Evolutionary conservation across 2,888 invertebrate genomes (phyloP), one percentile per base, ranked within the genome.

Genomic region (Brachycybe producta): DNA sequence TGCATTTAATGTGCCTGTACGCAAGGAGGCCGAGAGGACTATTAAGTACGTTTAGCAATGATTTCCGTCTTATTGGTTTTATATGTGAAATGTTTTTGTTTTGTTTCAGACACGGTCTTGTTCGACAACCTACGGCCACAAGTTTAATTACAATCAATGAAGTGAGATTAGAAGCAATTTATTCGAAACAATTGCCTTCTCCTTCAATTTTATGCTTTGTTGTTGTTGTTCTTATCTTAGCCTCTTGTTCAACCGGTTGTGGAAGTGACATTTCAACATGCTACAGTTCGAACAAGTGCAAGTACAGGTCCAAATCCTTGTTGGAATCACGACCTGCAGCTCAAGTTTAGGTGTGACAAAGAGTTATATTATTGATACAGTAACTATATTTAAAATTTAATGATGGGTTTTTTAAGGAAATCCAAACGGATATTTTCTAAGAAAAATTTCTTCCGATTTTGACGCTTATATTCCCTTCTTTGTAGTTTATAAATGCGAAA

Each of bases 301-400:
- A 80, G 80, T 1, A 78, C 82, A 54, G 91, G 91, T 1, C 77
- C 81, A 15, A 84, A 85, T 68, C 90, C 92, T 1, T 81, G 82
- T 5, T 94, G 92, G 88, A 90, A 91, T 65, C 84, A 91, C 62
- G 82, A 84, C 56, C 65, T 90, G n/a, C 75, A 74, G 54, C 69
- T 91, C 28, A 76, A 77, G 43, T 65, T 82, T 5, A 74, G 73
- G 80, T 81, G 65, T 64, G 68, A n/a, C 21, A 21, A 35, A 19
- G 5, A 27, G 34, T 36, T 43, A 39, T 51, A 24, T 45, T 17
- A 7, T 11, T 32, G 8, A 15, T 45, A 13, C 17, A 38, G 38
- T 45, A n/a, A n/a, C n/a, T n/a, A n/a, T n/a, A n/a, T n/a, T n/a
- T n/a, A n/a, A n/a, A n/a, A n/a, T n/a, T n/a, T n/a, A n/a, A n/a